Conservation (phyloP, 1,140 invertebrate species). For the Dendroctonus valens region DNA sequence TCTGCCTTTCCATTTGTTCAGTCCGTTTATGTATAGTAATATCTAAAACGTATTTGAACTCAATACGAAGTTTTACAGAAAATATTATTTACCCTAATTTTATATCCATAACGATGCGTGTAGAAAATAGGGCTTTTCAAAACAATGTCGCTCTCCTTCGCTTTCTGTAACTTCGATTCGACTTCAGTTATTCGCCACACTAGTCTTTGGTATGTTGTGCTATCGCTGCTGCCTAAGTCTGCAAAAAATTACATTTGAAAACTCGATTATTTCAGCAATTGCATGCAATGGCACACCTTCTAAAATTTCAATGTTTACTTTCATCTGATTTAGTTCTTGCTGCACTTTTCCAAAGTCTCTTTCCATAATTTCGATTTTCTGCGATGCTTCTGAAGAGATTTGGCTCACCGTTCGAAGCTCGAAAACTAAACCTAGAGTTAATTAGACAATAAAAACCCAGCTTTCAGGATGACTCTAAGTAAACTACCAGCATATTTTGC, state of each 20-base stretch:
- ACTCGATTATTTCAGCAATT: background rate
- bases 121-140: conserved; percentile 65
- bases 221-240: conserved; percentile 4
- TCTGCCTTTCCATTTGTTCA: conserved; percentile 70
- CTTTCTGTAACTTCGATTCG: conserved; percentile 61
- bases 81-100: conserved; percentile 57
- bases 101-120: conserved; percentile 69
- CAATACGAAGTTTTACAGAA: background rate
- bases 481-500: conserved; percentile 23
- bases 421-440: conserved; percentile 35
- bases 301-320: conserved; percentile 42
- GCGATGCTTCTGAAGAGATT: conserved; percentile 42
- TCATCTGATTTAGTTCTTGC: conserved; percentile 41
- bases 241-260: background rate
- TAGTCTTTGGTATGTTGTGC: conserved; percentile 54
- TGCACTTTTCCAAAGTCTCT: conserved; percentile 35
- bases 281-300: conserved; percentile 23
- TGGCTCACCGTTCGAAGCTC: conserved; percentile 42
- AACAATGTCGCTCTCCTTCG: conserved; percentile 61
- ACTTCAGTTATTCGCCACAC: conserved; percentile 69
- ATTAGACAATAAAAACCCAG: background rate
- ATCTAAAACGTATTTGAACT: conserved; percentile 51
- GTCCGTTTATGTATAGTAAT: conserved; percentile 66
- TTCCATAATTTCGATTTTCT: conserved; percentile 43
- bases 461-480: background rate